These are phyloP conservation scores for Eupithecia exiguata DNA, from an alignment of 2,888 invertebrate genomes.

Conservation along the genomic window DNA sequence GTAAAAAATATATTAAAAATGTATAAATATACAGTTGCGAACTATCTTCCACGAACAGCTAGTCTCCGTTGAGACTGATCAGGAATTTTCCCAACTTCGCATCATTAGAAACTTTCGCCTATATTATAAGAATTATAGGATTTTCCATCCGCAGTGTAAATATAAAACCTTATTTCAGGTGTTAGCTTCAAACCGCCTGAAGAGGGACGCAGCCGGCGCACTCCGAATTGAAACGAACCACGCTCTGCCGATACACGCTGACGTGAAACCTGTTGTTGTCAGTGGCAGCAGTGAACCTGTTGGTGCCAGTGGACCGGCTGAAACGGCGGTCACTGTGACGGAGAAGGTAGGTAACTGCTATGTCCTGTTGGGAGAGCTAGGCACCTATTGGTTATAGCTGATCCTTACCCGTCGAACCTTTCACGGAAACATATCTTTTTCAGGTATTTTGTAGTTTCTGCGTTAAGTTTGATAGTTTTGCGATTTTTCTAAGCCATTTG, in stretches of 20 bases:
- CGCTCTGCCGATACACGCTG: slow-evolving; percentile 72
- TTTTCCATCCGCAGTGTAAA: neutral
- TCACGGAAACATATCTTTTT: too few species aligned
- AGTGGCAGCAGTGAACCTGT: neutral
- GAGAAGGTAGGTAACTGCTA: slow-evolving; percentile 51
- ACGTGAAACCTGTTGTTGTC: slow-evolving; percentile 62
- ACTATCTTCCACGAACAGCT: too few species aligned
- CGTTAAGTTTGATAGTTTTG: too few species aligned
- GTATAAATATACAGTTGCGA: too few species aligned
- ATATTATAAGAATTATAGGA: neutral
- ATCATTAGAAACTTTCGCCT: too few species aligned
- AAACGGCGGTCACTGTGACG: slow-evolving; percentile 42
- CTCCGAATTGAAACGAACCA: slow-evolving; percentile 71
- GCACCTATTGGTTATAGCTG: too few species aligned
- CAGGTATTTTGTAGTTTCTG: too few species aligned
- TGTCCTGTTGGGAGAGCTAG: neutral
- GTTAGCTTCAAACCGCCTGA: slow-evolving; percentile 33
- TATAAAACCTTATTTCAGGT: neutral
- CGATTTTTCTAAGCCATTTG: too few species aligned
- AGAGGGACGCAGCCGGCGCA: slow-evolving; percentile 63
- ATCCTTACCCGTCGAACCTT: too few species aligned
- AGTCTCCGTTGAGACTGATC: too few species aligned
- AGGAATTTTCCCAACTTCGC: too few species aligned
- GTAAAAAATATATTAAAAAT: too few species aligned
- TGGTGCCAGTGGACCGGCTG: slow-evolving; percentile 11